Evolutionary conservation across 2,888 invertebrate species (phyloP).

Genomic region (Acanthosepion esculentum): DNA sequence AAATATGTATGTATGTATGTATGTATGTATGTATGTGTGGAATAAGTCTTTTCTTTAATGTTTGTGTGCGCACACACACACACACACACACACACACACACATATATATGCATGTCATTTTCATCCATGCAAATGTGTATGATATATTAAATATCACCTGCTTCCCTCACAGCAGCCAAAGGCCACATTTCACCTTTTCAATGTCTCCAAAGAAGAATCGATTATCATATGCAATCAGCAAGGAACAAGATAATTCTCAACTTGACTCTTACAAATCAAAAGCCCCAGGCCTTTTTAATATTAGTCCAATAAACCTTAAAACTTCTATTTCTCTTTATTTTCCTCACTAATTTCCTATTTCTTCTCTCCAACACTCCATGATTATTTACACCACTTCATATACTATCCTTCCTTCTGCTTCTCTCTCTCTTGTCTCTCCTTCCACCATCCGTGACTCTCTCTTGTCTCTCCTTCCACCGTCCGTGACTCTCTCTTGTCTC

Average conservation of each 20-base stretch:
- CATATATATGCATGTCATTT: no score
- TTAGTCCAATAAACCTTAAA: background rate
- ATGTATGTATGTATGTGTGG: no score
- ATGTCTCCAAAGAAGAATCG: background rate
- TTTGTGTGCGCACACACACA: no score
- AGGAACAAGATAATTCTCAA: conserved; percentile 34
- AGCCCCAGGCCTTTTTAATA: background rate
- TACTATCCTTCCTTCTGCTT: background rate
- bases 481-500: background rate
- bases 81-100: no score
- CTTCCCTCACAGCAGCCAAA: background rate
- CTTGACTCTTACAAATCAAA: conserved; percentile 42
- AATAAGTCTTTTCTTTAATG: no score
- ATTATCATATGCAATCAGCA: background rate
- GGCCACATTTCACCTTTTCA: background rate
- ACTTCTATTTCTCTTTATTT: background rate
- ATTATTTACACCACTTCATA: no score
- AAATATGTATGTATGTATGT: no score
- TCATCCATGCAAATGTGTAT: no score
- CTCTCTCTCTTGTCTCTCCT: rapidly evolving
- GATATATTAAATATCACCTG: background rate
- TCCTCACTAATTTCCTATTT: background rate
- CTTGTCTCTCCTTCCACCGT: no score
- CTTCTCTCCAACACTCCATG: background rate
- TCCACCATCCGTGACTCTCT: rapidly evolving